A percentile compares a stretch with the other conserved stretches of the same genome.
These are phyloP conservation scores for Ctenopoma multispine DNA, from an alignment of 2,797 vertebrate species.

Conservation along the genomic window DNA sequence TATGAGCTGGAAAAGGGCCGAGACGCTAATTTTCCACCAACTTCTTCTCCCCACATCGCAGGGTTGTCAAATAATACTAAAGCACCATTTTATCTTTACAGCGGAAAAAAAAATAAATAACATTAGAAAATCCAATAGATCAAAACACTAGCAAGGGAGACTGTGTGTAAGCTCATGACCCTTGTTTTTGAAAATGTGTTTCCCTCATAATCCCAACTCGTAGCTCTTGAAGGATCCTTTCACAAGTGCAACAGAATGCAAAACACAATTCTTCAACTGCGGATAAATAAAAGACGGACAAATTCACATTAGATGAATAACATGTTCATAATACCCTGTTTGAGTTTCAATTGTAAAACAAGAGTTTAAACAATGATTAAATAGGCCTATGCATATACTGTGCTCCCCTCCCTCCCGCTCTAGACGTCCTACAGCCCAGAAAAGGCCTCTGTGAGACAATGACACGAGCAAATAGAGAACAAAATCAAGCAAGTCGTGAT, in stretches of 20 bases:
- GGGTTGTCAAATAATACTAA: conserved; percentile 94
- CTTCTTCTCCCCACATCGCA: conserved; percentile 86
- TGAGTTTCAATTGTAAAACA: conserved; percentile 92
- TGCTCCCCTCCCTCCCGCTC: conserved; percentile 61
- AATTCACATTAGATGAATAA: conserved; percentile 96
- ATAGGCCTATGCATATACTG: conserved; percentile 80
- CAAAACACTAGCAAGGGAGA: conserved; percentile 87
- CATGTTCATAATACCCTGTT: conserved; percentile 99
- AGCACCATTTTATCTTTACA: conserved; percentile 89
- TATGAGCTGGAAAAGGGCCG: conserved; percentile 53
- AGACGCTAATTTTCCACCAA: conserved; percentile 79
- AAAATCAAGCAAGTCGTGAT: conserved; percentile 92
- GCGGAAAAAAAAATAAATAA: conserved; percentile 97
- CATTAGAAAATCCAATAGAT: conserved; percentile 91
- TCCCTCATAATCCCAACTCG: conserved; percentile 86
- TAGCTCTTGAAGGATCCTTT: conserved; percentile 86
- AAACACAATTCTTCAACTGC: conserved; percentile 88
- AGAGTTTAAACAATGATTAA: conserved; percentile 80
- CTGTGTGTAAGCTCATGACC: conserved; percentile 84
- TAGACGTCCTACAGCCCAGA: conserved; percentile 69
- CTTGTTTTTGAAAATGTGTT: conserved; percentile 69
- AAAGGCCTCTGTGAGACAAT: conserved; percentile 87
- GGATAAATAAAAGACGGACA: conserved; percentile 93
- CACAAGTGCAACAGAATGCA: conserved; percentile 97
- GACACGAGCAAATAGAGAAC: conserved; percentile 87